Percentiles rank a stretch among this genome's conserved stretches.
Conservation (phyloP, 2,888 invertebrate genomes). For the Schrankia costaestrigalis region DNA sequence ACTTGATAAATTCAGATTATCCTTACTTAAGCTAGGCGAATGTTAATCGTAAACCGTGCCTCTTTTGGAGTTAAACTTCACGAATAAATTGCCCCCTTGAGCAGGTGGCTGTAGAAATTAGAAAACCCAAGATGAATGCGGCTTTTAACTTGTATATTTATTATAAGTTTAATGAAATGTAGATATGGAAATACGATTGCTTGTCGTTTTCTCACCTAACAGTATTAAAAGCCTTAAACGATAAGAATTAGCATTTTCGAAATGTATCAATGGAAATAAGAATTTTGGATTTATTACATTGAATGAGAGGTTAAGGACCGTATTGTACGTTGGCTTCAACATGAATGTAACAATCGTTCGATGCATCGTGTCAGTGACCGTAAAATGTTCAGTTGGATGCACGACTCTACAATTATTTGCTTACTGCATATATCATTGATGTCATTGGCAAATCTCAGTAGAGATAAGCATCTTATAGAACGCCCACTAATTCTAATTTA, state of each 20-base stretch:
- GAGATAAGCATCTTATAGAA: conserved; percentile 3
- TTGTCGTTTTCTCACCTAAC: conserved; percentile 5
- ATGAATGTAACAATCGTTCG: conserved; percentile 30
- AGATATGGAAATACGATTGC: conserved; percentile 4
- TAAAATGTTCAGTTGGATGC: conserved; percentile 6
- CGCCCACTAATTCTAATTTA: background rate
- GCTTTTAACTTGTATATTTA: conserved; percentile 12
- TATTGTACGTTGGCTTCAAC: conserved; percentile 20
- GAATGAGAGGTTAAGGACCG: conserved; percentile 36
- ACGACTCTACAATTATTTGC: conserved; percentile 18
- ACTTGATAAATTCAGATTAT: conserved; percentile 51
- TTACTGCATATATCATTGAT: conserved; percentile 16
- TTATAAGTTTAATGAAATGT: conserved; percentile 4
- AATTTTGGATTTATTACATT: conserved; percentile 27
- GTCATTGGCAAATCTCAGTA: conserved; percentile 5
- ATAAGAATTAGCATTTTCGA: conserved; percentile 3
- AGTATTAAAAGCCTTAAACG: conserved; percentile 7
- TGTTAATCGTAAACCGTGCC: conserved; percentile 20
- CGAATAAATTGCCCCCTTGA: conserved; percentile 31
- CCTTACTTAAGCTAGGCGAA: conserved; percentile 29
- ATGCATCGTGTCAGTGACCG: conserved; percentile 41
- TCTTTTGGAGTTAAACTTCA: conserved; percentile 12
- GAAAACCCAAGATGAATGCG: conserved; percentile 12
- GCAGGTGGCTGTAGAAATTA: conserved; percentile 35
- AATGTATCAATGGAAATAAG: conserved; percentile 13